Evolutionary conservation across 2,888 invertebrate species (phyloP), one percentile per base, ranked within the genome.

Genomic region (Lasioglossum morio): DNA sequence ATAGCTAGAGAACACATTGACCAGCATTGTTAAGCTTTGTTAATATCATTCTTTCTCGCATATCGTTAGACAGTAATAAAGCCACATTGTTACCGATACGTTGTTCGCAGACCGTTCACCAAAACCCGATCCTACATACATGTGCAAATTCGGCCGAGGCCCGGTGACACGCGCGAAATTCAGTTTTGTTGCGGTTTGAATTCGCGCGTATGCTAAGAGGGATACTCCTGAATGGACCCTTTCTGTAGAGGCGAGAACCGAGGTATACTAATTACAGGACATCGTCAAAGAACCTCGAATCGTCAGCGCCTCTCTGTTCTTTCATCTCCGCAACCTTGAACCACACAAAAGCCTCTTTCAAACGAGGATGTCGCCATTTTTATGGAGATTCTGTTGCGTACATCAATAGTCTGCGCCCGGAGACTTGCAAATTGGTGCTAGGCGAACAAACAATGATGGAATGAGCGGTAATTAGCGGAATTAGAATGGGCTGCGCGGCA

Each of bases 241-340:
- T 85, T 85, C 75, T 79, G 10, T 57, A 72, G 10, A 34, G 60
- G 27, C 60, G 46, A 53, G 16, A 72, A 76, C 72, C 63, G 75
- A 40, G 43, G 48, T 57, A 79, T 85, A 85, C 85, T 85, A 85
- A 85, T 85, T 85, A 60, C 76, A 48, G 48, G 12, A 85, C 63
- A 48, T 40, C 78, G 72, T 72, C 27, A 43, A 63, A 75, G 74
- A 74, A 37, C 34, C n/a, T 23, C 53, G 84, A 60, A 84, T 75
- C 80, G 72, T 85, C 85, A 69, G 72, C 76, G 37, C 69, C 43
- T 34, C 43, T 23, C 69, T 73, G 77, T 85, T 79, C 70, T 7
- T 73, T 77, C 43, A 60, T 34, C 46, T 40, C 53, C 34, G 37
- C 69, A 70, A 27, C 79, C 73, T 85, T 85, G 85, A 43, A 70